These are phyloP conservation scores for Crossocerus cetratus DNA, from an alignment of 2,888 invertebrate genomes.

Conservation along the genomic window DNA sequence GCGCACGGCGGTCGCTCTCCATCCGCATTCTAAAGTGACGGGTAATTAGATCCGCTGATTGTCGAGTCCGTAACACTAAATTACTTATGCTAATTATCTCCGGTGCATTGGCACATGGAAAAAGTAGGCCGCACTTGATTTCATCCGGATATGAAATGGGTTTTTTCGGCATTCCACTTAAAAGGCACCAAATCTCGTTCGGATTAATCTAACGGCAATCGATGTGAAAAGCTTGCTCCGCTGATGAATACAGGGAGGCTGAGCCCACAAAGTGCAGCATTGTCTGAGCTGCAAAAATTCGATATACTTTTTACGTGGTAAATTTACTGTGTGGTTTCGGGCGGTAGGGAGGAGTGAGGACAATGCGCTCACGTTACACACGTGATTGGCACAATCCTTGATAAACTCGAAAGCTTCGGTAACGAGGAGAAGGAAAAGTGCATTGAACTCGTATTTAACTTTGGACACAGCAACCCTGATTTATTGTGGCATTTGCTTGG, in stretches of 20 bases:
- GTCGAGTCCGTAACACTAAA: not conserved
- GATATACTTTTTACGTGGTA: slow-evolving; percentile 18
- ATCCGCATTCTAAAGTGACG: not conserved
- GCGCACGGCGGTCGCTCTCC: not conserved
- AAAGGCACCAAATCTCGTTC: no score
- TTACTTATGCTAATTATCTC: not conserved
- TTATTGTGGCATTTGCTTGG: slow-evolving; percentile 39
- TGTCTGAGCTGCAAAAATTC: slow-evolving; percentile 31
- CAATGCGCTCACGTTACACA: no score
- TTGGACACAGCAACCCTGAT: slow-evolving; percentile 44
- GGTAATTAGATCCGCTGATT: slow-evolving; percentile 25
- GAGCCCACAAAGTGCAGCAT: no score
- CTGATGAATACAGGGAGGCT: no score
- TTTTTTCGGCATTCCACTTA: no score
- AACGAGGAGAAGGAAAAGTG: slow-evolving; percentile 33
- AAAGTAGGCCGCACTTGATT: no score
- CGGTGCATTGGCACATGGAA: not conserved
- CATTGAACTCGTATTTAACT: slow-evolving; percentile 30
- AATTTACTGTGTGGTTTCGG: slow-evolving; percentile 46
- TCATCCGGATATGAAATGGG: no score
- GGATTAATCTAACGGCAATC: slow-evolving; percentile 44
- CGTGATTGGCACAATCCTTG: slow-evolving; percentile 4
- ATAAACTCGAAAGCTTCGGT: slow-evolving; percentile 29
- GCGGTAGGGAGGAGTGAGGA: no score
- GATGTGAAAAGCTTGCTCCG: no score